phyloP scores from a whole-genome alignment of 2,888 invertebrate species.

The Apotomis betuletana region DNA sequence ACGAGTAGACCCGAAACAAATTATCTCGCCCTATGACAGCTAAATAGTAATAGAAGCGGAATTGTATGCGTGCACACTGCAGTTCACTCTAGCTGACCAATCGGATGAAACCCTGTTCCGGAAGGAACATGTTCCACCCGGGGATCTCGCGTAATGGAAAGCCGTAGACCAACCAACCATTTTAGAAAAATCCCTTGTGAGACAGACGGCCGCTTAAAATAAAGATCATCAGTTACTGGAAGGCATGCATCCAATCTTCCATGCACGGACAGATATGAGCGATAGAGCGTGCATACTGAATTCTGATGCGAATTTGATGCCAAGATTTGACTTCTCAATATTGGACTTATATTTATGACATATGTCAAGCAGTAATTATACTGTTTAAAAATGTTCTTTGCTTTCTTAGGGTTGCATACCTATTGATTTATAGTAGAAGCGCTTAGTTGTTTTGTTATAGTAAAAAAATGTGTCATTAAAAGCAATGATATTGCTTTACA shows the following conservation, averaged over 20 bases:
- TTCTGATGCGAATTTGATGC: constrained; percentile 32
- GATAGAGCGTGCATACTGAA: constrained; percentile 36
- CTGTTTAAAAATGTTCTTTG: background rate
- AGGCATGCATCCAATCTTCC: constrained; percentile 33
- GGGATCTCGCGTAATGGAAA: constrained; percentile 8
- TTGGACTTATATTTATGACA: constrained; percentile 17
- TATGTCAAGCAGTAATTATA: background rate
- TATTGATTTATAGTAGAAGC: no score
- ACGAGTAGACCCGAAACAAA: constrained; percentile 18
- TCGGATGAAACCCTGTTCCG: background rate
- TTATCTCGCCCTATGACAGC: constrained; percentile 25
- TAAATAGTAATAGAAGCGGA: constrained; percentile 26
- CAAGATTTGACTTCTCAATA: constrained; percentile 33
- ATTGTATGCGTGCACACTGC: constrained; percentile 9
- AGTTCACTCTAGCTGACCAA: constrained; percentile 11
- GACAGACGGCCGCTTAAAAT: background rate
- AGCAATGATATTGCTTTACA: no score
- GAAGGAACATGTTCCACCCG: constrained; percentile 7
- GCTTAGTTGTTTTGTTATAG: no score
- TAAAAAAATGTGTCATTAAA: no score
- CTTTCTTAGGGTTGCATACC: no score
- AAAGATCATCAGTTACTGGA: constrained; percentile 23
- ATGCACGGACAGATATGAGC: constrained; percentile 30
- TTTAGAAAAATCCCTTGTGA: constrained; percentile 8
- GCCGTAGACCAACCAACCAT: background rate